A percentile compares a stretch with the other conserved stretches of the same genome.
phyloP scores from a whole-genome alignment of 64 coral and sea anemone species.

The Dendronephthya gigantea region DNA sequence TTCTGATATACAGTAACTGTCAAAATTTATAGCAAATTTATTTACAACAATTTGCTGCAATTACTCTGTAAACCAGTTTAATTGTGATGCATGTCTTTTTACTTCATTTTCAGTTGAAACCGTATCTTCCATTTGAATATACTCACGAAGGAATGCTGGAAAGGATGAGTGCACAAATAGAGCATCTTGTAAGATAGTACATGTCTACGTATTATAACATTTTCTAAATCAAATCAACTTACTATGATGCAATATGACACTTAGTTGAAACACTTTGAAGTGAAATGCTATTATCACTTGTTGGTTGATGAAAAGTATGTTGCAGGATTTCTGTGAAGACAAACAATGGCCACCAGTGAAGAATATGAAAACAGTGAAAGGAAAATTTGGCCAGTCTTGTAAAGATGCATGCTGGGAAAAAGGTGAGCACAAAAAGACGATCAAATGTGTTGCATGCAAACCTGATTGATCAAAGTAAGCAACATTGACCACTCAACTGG shows the following conservation, averaged over 20 bases:
- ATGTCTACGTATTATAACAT: not conserved
- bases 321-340: not conserved
- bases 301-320: too few species aligned
- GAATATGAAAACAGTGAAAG: not conserved
- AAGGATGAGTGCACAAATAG: conserved; percentile 37
- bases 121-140: conserved; percentile 52
- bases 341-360: not conserved
- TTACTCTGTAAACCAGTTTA: too few species aligned
- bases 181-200: conserved; percentile 39
- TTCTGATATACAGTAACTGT: too few species aligned
- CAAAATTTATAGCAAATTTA: too few species aligned
- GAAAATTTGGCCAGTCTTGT: not conserved
- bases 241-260: too few species aligned
- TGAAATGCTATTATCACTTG: too few species aligned
- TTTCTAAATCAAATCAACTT: too few species aligned
- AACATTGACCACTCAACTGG: not conserved
- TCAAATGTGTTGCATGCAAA: not conserved
- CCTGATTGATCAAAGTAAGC: not conserved
- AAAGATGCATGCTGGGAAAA: conserved; percentile 4
- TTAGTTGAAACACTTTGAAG: too few species aligned
- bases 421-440: not conserved
- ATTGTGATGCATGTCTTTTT: too few species aligned
- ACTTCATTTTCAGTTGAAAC: conserved; percentile 32
- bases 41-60: too few species aligned
- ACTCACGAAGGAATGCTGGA: conserved; percentile 64